Evolutionary conservation across 2,113 vertebrate genomes (phyloP).

Genomic region (Aix galericulata): DNA sequence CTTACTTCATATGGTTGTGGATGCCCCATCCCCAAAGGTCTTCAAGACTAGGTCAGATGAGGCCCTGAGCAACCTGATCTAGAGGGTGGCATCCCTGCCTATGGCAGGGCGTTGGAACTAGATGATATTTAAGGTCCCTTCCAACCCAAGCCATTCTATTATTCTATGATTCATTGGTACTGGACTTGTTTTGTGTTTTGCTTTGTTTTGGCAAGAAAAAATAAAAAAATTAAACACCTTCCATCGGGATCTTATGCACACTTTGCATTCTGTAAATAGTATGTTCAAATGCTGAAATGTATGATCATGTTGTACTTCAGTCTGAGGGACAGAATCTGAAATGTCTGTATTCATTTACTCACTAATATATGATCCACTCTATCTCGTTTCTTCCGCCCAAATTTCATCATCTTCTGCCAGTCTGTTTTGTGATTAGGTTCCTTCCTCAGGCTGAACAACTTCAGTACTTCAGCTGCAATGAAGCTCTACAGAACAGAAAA

Average conservation of each 20-base stretch:
- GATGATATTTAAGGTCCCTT: too few relatives aligned
- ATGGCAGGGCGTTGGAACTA: too few relatives aligned
- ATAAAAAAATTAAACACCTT: neutral
- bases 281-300: neutral
- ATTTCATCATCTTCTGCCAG: conserved; percentile 99
- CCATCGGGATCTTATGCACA: neutral
- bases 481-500: conserved; percentile 80
- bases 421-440: conserved; percentile 91
- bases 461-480: conserved; percentile 88
- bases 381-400: conserved; percentile 96
- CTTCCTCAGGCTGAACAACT: conserved; percentile 87
- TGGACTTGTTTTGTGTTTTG: neutral
- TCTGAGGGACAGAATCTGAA: neutral
- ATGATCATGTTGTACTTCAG: neutral
- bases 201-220: neutral
- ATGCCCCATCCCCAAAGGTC: too few relatives aligned
- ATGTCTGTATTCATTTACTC: conserved; percentile 36
- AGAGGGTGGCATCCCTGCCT: too few relatives aligned
- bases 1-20: neutral
- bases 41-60: too few relatives aligned
- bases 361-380: conserved; percentile 96
- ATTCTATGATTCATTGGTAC: neutral
- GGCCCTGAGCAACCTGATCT: too few relatives aligned
- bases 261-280: neutral
- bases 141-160: too few relatives aligned